A percentile compares a stretch with the other conserved stretches of the same genome.
Conservation (phyloP, 2,797 vertebrate genomes). For the Schizopygopsis pylzovi region DNA sequence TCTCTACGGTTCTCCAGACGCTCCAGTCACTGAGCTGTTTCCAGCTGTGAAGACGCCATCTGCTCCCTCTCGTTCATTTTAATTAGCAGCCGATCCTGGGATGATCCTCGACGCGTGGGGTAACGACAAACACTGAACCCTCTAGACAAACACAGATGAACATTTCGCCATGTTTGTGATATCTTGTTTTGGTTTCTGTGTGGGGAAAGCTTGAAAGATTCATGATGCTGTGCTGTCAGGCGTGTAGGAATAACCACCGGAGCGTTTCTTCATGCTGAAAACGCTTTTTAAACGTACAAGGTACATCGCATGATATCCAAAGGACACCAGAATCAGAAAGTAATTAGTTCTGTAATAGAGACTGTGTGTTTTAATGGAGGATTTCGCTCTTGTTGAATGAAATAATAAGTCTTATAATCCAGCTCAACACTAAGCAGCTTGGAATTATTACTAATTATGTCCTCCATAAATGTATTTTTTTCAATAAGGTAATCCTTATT, state of each 20-base stretch:
- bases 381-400: conserved; percentile 7
- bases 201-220: conserved; percentile 20
- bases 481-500: conserved; percentile 16
- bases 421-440: conserved; percentile 14
- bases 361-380: conserved; percentile 8
- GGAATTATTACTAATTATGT: conserved; percentile 26
- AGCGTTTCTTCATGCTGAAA: not conserved
- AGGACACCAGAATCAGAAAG: conserved; percentile 3
- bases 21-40: conserved; percentile 67
- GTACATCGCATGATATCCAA: not conserved
- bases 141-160: conserved; percentile 54
- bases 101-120: conserved; percentile 25
- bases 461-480: not conserved
- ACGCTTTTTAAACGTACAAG: not conserved
- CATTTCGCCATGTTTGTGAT: conserved; percentile 52
- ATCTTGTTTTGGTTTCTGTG: conserved; percentile 23
- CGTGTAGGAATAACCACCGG: conserved; percentile 8
- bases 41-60: conserved; percentile 76
- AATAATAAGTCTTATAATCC: conserved; percentile 30
- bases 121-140: conserved; percentile 48
- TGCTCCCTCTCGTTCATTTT: conserved; percentile 76
- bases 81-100: conserved; percentile 69
- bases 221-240: not conserved
- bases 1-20: conserved; percentile 68
- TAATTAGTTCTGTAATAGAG: conserved; percentile 26